These are phyloP conservation scores for Brenthis daphne DNA, from an alignment of 2,888 invertebrate genomes.

Conservation along the genomic window DNA sequence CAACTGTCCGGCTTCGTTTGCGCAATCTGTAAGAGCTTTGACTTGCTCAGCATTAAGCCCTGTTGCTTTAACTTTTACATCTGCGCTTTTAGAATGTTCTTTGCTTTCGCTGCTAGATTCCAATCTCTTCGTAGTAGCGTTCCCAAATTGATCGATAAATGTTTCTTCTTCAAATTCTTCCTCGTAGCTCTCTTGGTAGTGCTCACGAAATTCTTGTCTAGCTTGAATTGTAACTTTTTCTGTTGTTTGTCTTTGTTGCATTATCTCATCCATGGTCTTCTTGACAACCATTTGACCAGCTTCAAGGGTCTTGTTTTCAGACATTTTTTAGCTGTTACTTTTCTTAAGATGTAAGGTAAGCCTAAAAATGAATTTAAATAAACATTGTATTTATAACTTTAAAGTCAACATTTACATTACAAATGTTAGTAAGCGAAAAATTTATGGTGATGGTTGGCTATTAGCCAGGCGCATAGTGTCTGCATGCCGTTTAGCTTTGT, in stretches of 20 bases:
- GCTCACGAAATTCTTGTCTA: slow-evolving; percentile 76
- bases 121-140: slow-evolving; percentile 70
- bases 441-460: slow-evolving; percentile 65
- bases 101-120: slow-evolving; percentile 78
- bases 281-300: slow-evolving; percentile 76
- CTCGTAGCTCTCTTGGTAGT: slow-evolving; percentile 74
- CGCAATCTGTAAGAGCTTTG: slow-evolving; percentile 76
- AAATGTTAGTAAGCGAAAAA: slow-evolving; percentile 67
- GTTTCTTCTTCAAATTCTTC: slow-evolving; percentile 79
- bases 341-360: slow-evolving; percentile 30
- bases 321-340: slow-evolving; percentile 52
- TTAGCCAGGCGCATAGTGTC: slow-evolving; percentile 62
- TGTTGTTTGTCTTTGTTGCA: slow-evolving; percentile 68
- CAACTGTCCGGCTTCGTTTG: slow-evolving; percentile 75
- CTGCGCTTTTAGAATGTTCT: slow-evolving; percentile 75
- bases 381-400: slow-evolving; percentile 1
- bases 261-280: slow-evolving; percentile 74
- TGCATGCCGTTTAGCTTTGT: slow-evolving; percentile 63
- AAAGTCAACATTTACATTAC: slow-evolving; percentile 52
- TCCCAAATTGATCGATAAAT: slow-evolving; percentile 71
- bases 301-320: slow-evolving; percentile 67
- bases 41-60: slow-evolving; percentile 75
- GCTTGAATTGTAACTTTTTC: slow-evolving; percentile 74
- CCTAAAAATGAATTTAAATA: slow-evolving; percentile 4
- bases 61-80: slow-evolving; percentile 75